Evolutionary conservation across 92 coral and sea anemone genomes (phyloP).

Genomic region (Virgularia gustaviana): DNA sequence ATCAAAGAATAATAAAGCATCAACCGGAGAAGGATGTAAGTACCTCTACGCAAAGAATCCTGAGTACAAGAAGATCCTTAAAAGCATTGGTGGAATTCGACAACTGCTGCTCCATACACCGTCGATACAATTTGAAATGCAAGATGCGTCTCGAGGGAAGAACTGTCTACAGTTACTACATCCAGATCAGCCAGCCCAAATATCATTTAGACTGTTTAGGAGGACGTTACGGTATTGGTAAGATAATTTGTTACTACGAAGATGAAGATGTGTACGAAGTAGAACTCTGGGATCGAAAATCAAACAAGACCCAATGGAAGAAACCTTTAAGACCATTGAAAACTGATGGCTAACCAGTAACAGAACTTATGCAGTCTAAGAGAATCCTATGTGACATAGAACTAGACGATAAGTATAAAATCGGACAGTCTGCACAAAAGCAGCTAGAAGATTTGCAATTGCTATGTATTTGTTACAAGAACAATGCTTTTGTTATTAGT

Average conservation of each 20-base stretch:
- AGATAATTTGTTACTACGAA: not conserved
- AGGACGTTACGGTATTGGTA: slow-evolving; percentile 20
- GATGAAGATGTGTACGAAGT: slow-evolving; percentile 2
- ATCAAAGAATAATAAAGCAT: slow-evolving; percentile 3
- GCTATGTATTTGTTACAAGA: not conserved
- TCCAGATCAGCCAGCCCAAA: not conserved
- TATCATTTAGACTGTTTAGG: slow-evolving; percentile 17
- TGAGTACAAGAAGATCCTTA: not conserved
- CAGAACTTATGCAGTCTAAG: not conserved
- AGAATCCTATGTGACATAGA: not conserved
- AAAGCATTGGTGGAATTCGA: slow-evolving; percentile 25
- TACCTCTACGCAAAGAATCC: slow-evolving; percentile 12
- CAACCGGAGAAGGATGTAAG: slow-evolving; percentile 24
- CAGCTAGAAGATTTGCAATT: not conserved
- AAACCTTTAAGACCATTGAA: not conserved
- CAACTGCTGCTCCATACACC: slow-evolving; percentile 9
- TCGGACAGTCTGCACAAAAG: not conserved
- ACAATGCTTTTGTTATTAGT: not conserved
- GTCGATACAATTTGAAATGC: slow-evolving; percentile 8
- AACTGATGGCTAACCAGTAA: not conserved
- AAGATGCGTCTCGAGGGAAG: slow-evolving; percentile 3
- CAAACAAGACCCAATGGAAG: slow-evolving; percentile 10
- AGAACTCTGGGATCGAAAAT: slow-evolving; percentile 20
- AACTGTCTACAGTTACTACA: not conserved
- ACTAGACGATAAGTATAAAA: not conserved